Percentiles rank a stretch among this genome's conserved stretches.
Conservation (phyloP, 2,888 invertebrate genomes). For the Sycophila texana region DNA sequence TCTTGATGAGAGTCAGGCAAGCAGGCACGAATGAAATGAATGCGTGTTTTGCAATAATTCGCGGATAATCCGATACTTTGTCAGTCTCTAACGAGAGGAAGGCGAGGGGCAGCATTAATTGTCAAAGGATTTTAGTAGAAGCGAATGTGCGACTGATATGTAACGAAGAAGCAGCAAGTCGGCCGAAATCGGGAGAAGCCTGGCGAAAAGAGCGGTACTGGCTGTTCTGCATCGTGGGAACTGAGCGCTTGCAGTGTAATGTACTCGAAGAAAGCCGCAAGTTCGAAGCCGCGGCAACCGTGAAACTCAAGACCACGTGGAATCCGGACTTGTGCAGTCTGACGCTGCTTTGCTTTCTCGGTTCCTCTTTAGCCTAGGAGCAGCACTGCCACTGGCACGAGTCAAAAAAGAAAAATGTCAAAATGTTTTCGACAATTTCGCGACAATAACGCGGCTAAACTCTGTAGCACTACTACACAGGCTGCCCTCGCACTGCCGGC, state of each 20-base stretch:
- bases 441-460: no score
- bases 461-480: no score
- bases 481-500: background rate
- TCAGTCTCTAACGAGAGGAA: background rate
- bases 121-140: slow-evolving; percentile 32
- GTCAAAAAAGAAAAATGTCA: background rate
- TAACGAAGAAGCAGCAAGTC: background rate
- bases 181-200: background rate
- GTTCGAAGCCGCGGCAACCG: slow-evolving; percentile 65
- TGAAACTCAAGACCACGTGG: slow-evolving; percentile 71
- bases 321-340: slow-evolving; percentile 22
- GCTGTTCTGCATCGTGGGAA: slow-evolving; percentile 6
- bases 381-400: background rate
- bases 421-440: no score
- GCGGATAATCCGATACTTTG: no score
- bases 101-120: slow-evolving; percentile 19
- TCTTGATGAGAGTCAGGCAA: background rate
- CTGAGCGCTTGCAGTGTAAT: slow-evolving; percentile 46
- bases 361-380: background rate
- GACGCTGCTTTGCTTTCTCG: background rate
- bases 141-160: slow-evolving; percentile 9
- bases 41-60: no score
- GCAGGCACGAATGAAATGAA: background rate
- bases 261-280: slow-evolving; percentile 70
- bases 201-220: background rate